Base-by-base conservation (phyloP, 1,140 invertebrate genomes). In the Drosophila carrolli region DNA sequence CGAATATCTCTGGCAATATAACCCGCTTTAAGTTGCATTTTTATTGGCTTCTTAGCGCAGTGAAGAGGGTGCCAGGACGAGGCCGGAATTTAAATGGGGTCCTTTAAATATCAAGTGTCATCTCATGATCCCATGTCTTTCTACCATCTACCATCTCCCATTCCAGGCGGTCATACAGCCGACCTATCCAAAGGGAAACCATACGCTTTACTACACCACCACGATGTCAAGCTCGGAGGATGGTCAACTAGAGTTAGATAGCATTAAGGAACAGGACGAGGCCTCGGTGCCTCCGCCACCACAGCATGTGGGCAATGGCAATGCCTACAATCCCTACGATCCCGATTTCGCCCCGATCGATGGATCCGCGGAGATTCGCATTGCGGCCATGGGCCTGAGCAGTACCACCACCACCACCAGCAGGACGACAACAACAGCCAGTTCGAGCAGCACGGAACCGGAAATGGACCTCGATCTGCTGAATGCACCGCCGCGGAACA, bases 201-300 rank as follows among this genome's bases (percentile, higher is more conserved):
- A 81, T 90, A 92, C 91, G 76, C 91, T 91, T 90, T 90, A 81
- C 65, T 91, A 92, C 65, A 84, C 81, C 82, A 86, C 88, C 84
- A 78, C 85, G 58, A 75, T 72, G 84, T 90, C 84, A 61, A 89
- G 81, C 77, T 84, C 84, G 70, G 77, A 84, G 84, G 85, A 81
- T 72, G 81, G 75, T 58, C 81, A 89, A 75, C 57, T 90, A 90
- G 76, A 71, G 54, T 66, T 84, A 89, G 80, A 67, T 84, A 88
- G 68, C 48, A 90, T 84, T 88, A 89, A 88, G 77, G 61, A 78
- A 55, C 65, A 83, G 57, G 56, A 23, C 27, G 66, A 72, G 32
- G 37, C 41, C 8, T 32, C 41, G 19, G 46, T 46, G 8, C 23
- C 48, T 14, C 48, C 38, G 37, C 58, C 60, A 13, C 48, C 67